Evolutionary conservation across 2,888 invertebrate species (phyloP).

Genomic region (Eupithecia tripunctaria): DNA sequence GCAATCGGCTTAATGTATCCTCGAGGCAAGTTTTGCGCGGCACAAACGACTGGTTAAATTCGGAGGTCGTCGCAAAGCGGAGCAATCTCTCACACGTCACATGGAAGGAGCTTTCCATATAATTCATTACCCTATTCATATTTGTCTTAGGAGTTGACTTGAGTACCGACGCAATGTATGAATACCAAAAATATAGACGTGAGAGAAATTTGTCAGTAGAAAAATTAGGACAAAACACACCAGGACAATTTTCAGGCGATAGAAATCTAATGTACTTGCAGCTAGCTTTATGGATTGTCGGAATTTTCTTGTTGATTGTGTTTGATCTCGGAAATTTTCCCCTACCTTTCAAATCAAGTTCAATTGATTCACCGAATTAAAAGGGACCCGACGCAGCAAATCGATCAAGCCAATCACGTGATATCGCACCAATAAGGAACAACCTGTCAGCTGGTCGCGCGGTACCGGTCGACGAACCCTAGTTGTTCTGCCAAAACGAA

Average conservation of each 20-base stretch:
- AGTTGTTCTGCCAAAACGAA: slow-evolving; percentile 54
- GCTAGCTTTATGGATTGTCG: background rate
- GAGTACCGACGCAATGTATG: slow-evolving; percentile 52
- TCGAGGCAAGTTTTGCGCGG: slow-evolving; percentile 80
- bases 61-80: slow-evolving; percentile 82
- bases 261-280: background rate
- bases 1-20: slow-evolving; percentile 84
- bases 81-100: slow-evolving; percentile 83
- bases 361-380: slow-evolving; percentile 31
- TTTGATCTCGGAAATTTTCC: background rate
- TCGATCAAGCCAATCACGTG: slow-evolving; percentile 44
- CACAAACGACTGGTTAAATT: slow-evolving; percentile 83
- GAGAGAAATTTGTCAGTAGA: slow-evolving; percentile 40
- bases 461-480: slow-evolving; percentile 54
- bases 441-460: slow-evolving; percentile 48
- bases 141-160: slow-evolving; percentile 80
- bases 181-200: slow-evolving; percentile 49
- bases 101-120: slow-evolving; percentile 79
- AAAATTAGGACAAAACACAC: slow-evolving; percentile 33
- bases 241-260: background rate
- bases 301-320: background rate
- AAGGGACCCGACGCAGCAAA: slow-evolving; percentile 27
- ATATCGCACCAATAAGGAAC: slow-evolving; percentile 48
- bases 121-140: slow-evolving; percentile 83
- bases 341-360: slow-evolving; percentile 23